Evolutionary conservation across 2,113 vertebrate species (phyloP).

Genomic region (Urocynchramus pylzowi): DNA sequence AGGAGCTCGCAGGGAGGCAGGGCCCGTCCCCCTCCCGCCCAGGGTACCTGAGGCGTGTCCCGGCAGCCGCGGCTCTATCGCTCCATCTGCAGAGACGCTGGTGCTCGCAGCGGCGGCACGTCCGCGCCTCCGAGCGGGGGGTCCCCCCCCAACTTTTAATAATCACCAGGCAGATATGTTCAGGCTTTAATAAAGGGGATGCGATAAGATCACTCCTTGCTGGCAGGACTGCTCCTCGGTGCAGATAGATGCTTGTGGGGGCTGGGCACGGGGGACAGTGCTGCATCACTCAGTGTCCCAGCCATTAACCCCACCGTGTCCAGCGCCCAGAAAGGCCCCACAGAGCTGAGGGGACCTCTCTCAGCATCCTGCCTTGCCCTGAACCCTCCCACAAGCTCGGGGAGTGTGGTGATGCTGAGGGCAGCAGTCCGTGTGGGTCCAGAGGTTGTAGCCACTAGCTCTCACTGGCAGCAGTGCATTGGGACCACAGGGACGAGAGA

Average conservation of each 20-base stretch:
- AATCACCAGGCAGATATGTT: slow-evolving; percentile 68
- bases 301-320: slow-evolving; percentile 39
- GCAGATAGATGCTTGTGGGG: slow-evolving; percentile 48
- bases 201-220: slow-evolving; percentile 65
- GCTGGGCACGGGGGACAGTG: slow-evolving; percentile 22
- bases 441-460: neutral
- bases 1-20: accelerated
- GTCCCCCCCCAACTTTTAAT: slow-evolving; percentile 65
- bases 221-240: slow-evolving; percentile 61
- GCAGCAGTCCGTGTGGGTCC: accelerated
- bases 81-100: slow-evolving; percentile 43
- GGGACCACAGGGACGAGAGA: neutral
- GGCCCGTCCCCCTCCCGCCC: accelerated
- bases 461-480: neutral
- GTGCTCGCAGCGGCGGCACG: slow-evolving; percentile 44
- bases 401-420: neutral
- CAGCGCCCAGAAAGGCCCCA: neutral
- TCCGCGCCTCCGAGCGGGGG: slow-evolving; percentile 41
- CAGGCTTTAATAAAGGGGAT: slow-evolving; percentile 68
- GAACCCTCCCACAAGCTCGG: neutral
- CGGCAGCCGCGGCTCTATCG: slow-evolving; percentile 13
- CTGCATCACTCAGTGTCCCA: slow-evolving; percentile 17
- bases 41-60: neutral
- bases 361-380: neutral
- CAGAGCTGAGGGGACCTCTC: neutral